These are phyloP conservation scores for Myodes glareolus DNA, from an alignment of 2,113 vertebrate genomes.

Conservation along the genomic window DNA sequence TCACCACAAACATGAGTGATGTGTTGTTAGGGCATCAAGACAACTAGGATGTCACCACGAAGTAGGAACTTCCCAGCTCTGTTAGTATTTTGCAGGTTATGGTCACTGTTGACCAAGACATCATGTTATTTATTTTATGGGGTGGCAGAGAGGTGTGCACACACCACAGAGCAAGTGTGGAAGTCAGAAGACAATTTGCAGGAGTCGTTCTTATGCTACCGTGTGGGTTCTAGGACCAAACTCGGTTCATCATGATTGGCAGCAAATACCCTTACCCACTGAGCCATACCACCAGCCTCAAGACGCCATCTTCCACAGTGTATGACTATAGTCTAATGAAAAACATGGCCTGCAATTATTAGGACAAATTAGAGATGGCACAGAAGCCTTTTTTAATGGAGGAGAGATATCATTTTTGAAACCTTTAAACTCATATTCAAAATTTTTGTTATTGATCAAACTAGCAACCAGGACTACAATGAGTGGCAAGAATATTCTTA, in stretches of 20 bases:
- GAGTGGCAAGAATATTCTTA: not conserved
- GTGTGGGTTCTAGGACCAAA: not conserved
- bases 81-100: not conserved
- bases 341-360: not conserved
- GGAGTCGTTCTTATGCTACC: not conserved
- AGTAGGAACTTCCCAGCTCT: not conserved
- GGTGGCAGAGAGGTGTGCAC: not conserved
- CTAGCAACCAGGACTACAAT: not conserved
- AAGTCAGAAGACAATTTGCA: not conserved
- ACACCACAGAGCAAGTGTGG: not conserved
- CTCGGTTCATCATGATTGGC: not conserved
- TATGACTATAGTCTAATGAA: not conserved
- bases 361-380: not conserved
- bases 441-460: not conserved
- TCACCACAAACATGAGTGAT: not conserved
- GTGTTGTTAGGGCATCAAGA: not conserved
- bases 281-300: not conserved
- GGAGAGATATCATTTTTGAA: not conserved
- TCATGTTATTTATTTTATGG: not conserved
- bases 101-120: not conserved
- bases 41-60: too few relatives aligned
- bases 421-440: conserved; percentile 6
- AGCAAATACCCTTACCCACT: not conserved
- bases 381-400: not conserved
- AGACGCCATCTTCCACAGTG: not conserved